A percentile compares a stretch with the other conserved stretches of the same genome.
These are phyloP conservation scores for Leptopilina syphax DNA, from an alignment of 2,888 invertebrate species.

Conservation along the genomic window DNA sequence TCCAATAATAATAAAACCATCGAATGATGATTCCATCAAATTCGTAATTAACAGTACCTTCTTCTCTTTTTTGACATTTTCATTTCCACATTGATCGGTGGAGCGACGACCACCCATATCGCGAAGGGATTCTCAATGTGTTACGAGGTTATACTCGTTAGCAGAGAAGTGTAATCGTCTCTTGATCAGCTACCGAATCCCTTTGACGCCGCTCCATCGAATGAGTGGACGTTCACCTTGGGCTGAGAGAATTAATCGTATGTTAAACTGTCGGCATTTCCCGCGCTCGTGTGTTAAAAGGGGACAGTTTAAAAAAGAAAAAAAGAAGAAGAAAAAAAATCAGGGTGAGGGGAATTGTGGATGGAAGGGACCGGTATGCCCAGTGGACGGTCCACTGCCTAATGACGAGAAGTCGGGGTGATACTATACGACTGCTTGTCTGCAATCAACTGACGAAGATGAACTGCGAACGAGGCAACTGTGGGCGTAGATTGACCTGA, in stretches of 20 bases:
- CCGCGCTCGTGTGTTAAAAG: slow-evolving; percentile 7
- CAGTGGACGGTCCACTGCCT: slow-evolving; percentile 55
- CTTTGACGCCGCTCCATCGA: slow-evolving; percentile 29
- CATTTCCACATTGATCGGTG: background rate
- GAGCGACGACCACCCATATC: background rate
- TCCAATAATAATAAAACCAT: background rate
- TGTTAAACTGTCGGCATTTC: slow-evolving; percentile 38
- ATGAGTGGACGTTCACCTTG: slow-evolving; percentile 35
- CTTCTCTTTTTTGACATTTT: background rate
- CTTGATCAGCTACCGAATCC: slow-evolving; percentile 29
- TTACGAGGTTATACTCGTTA: slow-evolving; percentile 31
- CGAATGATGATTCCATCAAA: background rate
- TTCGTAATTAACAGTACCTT: background rate
- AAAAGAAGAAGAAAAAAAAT: too few species aligned
- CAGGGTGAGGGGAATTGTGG: background rate
- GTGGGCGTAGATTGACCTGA: slow-evolving; percentile 33
- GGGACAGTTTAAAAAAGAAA: background rate
- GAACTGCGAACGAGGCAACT: slow-evolving; percentile 49
- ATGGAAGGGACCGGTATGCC: slow-evolving; percentile 53
- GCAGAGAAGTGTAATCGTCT: slow-evolving; percentile 26
- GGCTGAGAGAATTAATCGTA: slow-evolving; percentile 38
- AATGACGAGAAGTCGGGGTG: slow-evolving; percentile 58
- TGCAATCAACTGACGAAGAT: slow-evolving; percentile 61
- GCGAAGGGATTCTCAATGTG: background rate
- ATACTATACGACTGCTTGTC: slow-evolving; percentile 54